A percentile compares a stretch with the other conserved stretches of the same genome.
Conservation (phyloP, 2,113 vertebrate genomes). For the Nibea albiflora region DNA sequence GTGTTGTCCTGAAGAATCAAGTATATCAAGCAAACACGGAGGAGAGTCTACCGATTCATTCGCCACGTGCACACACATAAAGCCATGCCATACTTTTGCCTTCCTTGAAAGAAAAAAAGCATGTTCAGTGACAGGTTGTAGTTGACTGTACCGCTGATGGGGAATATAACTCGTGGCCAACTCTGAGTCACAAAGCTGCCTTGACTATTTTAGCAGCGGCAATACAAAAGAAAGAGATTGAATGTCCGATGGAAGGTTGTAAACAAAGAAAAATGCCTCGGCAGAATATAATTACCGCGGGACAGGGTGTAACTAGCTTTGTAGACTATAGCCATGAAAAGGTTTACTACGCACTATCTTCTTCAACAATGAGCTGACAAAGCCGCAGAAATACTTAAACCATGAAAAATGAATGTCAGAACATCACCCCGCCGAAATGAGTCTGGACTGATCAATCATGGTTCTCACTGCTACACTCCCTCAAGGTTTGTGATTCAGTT, state of each 20-base stretch:
- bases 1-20: constrained; percentile 74
- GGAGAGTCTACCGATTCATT: constrained; percentile 49
- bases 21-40: neutral
- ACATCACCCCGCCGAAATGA: constrained; percentile 19
- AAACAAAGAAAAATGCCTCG: constrained; percentile 59
- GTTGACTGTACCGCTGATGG: constrained; percentile 45
- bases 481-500: constrained; percentile 28
- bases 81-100: constrained; percentile 88
- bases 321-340: constrained; percentile 35
- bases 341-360: constrained; percentile 29
- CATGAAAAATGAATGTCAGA: constrained; percentile 30
- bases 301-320: constrained; percentile 15
- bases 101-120: constrained; percentile 74
- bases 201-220: constrained; percentile 31
- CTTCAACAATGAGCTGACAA: constrained; percentile 33
- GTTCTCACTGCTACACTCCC: constrained; percentile 3
- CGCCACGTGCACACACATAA: constrained; percentile 44
- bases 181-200: constrained; percentile 37
- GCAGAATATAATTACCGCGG: constrained; percentile 52
- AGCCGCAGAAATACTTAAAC: constrained; percentile 32
- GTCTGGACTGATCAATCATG: constrained; percentile 30
- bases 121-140: constrained; percentile 26
- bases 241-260: constrained; percentile 30
- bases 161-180: constrained; percentile 44
- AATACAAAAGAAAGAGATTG: constrained; percentile 41